Evolutionary conservation across 2,797 vertebrate genomes (phyloP).

Genomic region (Sus cebifrons): DNA sequence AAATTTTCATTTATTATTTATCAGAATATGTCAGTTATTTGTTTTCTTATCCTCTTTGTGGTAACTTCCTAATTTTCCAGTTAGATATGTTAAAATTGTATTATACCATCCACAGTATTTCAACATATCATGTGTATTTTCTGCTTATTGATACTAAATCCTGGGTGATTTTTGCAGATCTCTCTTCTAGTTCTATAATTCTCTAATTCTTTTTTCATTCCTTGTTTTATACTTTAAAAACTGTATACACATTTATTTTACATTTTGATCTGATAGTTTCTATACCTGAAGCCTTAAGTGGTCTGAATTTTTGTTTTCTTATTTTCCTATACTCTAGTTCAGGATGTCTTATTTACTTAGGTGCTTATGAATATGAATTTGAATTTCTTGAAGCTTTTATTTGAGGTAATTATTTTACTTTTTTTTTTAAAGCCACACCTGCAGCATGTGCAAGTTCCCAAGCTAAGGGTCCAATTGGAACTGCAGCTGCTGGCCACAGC

Average conservation of each 20-base stretch:
- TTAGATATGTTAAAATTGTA: neutral
- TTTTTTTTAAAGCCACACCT: no score
- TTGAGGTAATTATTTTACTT: neutral
- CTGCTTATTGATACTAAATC: neutral
- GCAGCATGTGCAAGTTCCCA: no score
- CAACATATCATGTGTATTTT: neutral
- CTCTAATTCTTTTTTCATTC: neutral
- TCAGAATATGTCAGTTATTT: neutral
- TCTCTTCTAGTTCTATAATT: neutral
- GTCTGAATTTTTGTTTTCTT: neutral
- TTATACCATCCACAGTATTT: neutral
- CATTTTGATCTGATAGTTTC: neutral
- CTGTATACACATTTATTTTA: neutral
- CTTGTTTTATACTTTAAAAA: neutral
- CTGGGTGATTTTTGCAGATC: neutral
- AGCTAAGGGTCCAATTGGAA: no score
- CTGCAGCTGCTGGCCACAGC: no score
- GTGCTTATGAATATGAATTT: neutral
- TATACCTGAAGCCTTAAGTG: neutral
- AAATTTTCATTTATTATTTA: neutral
- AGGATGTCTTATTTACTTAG: neutral
- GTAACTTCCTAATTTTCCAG: neutral
- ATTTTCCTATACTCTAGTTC: neutral
- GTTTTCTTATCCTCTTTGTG: neutral
- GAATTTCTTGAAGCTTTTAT: neutral